These are phyloP conservation scores for Montipora sp. DNA, from an alignment of 64 coral and sea anemone species.

Conservation along the genomic window DNA sequence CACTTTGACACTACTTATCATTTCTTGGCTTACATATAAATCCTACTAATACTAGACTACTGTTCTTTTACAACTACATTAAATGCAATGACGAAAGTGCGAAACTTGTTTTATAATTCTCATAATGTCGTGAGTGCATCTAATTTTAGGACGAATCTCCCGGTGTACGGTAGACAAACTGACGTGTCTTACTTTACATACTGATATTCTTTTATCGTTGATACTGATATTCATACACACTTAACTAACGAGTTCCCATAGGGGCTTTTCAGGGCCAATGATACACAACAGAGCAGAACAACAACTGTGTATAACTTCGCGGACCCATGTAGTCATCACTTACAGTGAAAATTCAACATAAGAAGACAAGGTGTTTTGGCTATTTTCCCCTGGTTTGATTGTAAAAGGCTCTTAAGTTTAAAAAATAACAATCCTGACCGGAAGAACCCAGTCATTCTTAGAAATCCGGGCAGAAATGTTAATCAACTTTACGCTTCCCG, in stretches of 20 bases:
- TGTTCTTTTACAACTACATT: background rate
- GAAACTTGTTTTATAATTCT: background rate
- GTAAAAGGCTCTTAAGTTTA: background rate
- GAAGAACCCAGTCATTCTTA: background rate
- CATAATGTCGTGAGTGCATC: background rate
- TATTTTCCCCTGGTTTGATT: background rate
- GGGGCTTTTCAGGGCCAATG: too few relatives aligned
- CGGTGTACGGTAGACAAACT: background rate
- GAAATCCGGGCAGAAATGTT: background rate
- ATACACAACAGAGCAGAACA: too few relatives aligned
- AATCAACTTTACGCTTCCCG: background rate
- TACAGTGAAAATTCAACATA: background rate
- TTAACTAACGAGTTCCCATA: too few relatives aligned
- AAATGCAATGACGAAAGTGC: background rate
- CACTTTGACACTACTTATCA: background rate
- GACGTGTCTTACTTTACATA: background rate
- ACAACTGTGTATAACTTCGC: too few relatives aligned
- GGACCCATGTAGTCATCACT: too few relatives aligned
- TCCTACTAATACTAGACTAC: background rate
- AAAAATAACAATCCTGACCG: background rate
- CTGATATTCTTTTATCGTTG: too few relatives aligned
- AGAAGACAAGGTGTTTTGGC: background rate
- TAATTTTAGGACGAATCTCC: too few relatives aligned
- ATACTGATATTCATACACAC: too few relatives aligned
- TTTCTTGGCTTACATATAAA: too few relatives aligned